Evolutionary conservation across 2,888 invertebrate species (phyloP).

Genomic region (Chorisops tibialis): DNA sequence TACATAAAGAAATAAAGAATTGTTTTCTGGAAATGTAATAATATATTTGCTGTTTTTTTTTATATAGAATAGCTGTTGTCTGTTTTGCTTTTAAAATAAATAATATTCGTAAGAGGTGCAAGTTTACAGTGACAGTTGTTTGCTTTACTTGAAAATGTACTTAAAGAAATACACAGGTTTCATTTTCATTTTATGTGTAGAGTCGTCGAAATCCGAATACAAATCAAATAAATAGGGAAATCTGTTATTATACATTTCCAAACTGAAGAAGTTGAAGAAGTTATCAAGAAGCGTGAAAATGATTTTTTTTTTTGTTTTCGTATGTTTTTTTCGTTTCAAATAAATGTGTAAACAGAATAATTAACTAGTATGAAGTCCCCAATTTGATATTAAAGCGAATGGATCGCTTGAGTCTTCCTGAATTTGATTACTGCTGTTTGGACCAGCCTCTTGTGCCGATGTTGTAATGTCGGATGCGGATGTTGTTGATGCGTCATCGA

Average conservation of each 20-base stretch:
- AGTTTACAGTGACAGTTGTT: too few relatives aligned
- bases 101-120: too few relatives aligned
- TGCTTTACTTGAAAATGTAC: too few relatives aligned
- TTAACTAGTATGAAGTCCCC: slow-evolving; percentile 15
- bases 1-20: too few relatives aligned
- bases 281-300: neutral
- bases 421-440: slow-evolving; percentile 3
- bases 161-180: too few relatives aligned
- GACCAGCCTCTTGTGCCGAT: neutral
- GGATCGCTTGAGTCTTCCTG: neutral
- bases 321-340: too few relatives aligned
- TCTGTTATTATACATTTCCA: slow-evolving; percentile 11
- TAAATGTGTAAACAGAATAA: slow-evolving; percentile 22
- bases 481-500: neutral
- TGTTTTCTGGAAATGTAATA: too few relatives aligned
- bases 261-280: slow-evolving; percentile 5
- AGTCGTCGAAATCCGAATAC: slow-evolving; percentile 9
- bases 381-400: slow-evolving; percentile 3
- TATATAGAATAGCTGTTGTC: too few relatives aligned
- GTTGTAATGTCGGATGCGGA: neutral
- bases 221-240: slow-evolving; percentile 22
- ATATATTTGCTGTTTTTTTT: too few relatives aligned
- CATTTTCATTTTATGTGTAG: neutral
- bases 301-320: neutral
- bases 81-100: too few relatives aligned